A percentile compares a stretch with the other conserved stretches of the same genome.
phyloP scores from a whole-genome alignment of 2,888 invertebrate genomes.

The Eurois occulta region DNA sequence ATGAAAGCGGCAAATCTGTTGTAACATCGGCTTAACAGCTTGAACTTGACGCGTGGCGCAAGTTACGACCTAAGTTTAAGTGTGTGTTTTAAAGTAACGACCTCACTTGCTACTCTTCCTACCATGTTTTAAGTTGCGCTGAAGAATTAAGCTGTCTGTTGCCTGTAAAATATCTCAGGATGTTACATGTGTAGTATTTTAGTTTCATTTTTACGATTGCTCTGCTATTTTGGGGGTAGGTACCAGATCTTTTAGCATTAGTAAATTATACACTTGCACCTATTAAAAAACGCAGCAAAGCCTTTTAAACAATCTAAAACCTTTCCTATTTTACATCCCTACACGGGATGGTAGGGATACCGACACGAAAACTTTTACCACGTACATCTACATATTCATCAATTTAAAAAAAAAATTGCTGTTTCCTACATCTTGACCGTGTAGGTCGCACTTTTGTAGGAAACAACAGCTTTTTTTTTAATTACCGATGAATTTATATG shows the following conservation, averaged over 20 bases:
- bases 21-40: slow-evolving; percentile 88
- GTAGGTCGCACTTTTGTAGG: too few relatives aligned
- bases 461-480: too few relatives aligned
- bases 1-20: slow-evolving; percentile 86
- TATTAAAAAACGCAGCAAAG: not conserved
- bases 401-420: too few relatives aligned
- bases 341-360: too few relatives aligned
- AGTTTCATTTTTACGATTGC: slow-evolving; percentile 11
- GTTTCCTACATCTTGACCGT: too few relatives aligned
- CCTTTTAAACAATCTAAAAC: not conserved
- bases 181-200: slow-evolving; percentile 26
- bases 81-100: slow-evolving; percentile 61
- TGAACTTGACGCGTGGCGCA: slow-evolving; percentile 71
- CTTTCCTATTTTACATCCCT: not conserved
- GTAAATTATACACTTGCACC: not conserved
- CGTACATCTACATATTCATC: too few relatives aligned
- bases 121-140: slow-evolving; percentile 47
- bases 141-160: slow-evolving; percentile 44
- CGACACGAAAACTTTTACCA: too few relatives aligned
- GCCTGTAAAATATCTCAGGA: slow-evolving; percentile 38
- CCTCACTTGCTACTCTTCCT: slow-evolving; percentile 33
- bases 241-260: not conserved
- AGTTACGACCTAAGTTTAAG: slow-evolving; percentile 60
- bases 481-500: too few relatives aligned
- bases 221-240: not conserved